Evolutionary conservation across 2,113 vertebrate species (phyloP).

Genomic region (Cheilinus undulatus): DNA sequence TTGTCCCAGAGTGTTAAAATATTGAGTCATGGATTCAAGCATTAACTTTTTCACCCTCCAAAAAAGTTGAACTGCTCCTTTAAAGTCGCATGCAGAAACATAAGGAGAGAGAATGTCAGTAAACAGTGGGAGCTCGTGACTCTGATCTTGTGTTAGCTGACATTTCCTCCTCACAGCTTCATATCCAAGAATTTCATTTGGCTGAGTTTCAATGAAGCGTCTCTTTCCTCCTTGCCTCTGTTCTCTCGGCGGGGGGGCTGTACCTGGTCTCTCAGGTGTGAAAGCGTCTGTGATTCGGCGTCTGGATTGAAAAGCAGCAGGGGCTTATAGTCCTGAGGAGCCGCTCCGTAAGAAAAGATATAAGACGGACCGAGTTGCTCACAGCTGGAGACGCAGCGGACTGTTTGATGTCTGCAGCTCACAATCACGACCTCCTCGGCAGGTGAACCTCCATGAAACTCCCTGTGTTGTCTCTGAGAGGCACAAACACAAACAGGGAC

Average conservation of each 20-base stretch:
- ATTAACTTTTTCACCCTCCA: too few species aligned
- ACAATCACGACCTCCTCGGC: not conserved
- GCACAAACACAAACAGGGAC: not conserved
- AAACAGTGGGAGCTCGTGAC: not conserved
- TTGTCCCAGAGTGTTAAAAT: too few species aligned
- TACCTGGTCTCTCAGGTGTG: not conserved
- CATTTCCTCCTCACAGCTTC: not conserved
- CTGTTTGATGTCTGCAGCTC: slow-evolving; percentile 7
- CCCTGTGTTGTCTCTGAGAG: not conserved
- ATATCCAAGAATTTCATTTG: not conserved
- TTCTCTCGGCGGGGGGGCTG: not conserved
- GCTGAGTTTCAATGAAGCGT: not conserved
- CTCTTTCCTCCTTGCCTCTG: not conserved
- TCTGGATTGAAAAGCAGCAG: slow-evolving; percentile 30
- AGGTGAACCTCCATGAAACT: not conserved
- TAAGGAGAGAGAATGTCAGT: too few species aligned
- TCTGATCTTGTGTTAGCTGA: too few species aligned
- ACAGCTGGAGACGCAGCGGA: not conserved
- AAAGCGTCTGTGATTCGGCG: not conserved
- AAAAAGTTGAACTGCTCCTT: not conserved
- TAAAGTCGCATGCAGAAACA: not conserved
- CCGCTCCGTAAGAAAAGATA: not conserved
- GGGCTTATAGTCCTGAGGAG: not conserved
- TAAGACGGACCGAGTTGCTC: not conserved
- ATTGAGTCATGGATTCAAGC: too few species aligned